Conservation (phyloP, 2,888 invertebrate genomes). For the Idaea straminata region DNA sequence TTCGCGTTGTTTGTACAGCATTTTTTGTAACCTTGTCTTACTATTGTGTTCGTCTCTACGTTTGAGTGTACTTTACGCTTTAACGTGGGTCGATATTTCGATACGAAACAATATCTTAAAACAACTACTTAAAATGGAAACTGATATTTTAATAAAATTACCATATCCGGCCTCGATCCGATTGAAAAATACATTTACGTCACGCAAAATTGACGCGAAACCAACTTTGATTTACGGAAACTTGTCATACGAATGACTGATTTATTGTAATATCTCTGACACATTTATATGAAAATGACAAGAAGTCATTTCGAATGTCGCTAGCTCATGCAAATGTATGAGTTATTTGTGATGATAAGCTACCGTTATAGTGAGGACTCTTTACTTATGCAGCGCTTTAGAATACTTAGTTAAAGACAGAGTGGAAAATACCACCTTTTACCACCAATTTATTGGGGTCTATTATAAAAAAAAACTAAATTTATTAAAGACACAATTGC, state of each 20-base stretch:
- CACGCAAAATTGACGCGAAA: constrained; percentile 21
- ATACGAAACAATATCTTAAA: constrained; percentile 7
- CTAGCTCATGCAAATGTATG: constrained; percentile 27
- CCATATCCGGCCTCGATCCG: not conserved
- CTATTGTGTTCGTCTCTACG: too few species aligned
- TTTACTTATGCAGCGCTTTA: too few species aligned
- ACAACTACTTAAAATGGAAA: constrained; percentile 17
- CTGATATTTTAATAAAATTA: constrained; percentile 16
- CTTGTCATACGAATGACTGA: constrained; percentile 29
- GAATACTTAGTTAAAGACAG: too few species aligned
- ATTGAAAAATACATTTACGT: constrained; percentile 2
- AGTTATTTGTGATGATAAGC: constrained; percentile 23
- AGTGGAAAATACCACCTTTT: too few species aligned
- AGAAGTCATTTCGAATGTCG: constrained; percentile 25
- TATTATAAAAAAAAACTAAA: too few species aligned
- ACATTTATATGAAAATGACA: constrained; percentile 30
- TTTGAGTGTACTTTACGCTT: not conserved
- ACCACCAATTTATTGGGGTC: too few species aligned
- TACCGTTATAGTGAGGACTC: constrained; percentile 27
- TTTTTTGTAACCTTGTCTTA: too few species aligned
- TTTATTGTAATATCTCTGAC: constrained; percentile 29
- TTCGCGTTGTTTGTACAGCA: too few species aligned
- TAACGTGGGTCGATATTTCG: not conserved
- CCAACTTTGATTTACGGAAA: constrained; percentile 24
- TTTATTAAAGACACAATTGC: too few species aligned